A percentile compares a stretch with the other conserved stretches of the same genome.
phyloP scores from a whole-genome alignment of 2,113 vertebrate genomes.

The Microcebus jonahi region DNA sequence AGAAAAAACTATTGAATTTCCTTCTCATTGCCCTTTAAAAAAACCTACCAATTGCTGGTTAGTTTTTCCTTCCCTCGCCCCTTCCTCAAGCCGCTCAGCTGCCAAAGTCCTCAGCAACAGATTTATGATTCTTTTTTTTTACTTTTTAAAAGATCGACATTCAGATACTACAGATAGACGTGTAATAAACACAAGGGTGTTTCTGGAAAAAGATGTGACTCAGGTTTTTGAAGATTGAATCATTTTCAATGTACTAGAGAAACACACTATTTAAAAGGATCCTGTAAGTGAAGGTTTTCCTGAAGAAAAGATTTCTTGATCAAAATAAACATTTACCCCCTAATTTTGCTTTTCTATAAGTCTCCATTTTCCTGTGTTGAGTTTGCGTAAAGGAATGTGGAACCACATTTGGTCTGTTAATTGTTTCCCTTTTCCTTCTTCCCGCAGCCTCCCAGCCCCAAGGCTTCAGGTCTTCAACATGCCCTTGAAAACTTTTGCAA shows the following conservation, averaged over 20 bases:
- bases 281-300: background rate
- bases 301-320: slow-evolving; percentile 1
- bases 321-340: background rate
- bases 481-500: slow-evolving; percentile 53
- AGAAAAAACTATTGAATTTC: background rate
- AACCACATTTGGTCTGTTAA: background rate
- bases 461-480: background rate
- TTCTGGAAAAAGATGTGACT: slow-evolving; percentile 36
- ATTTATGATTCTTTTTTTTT: background rate
- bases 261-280: background rate
- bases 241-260: background rate
- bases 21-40: background rate
- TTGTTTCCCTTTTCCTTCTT: background rate
- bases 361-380: background rate
- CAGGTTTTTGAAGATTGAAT: background rate
- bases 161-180: background rate
- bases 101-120: background rate
- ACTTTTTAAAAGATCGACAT: background rate
- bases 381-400: slow-evolving; percentile 20
- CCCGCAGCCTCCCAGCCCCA: background rate
- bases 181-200: background rate
- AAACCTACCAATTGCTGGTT: background rate
- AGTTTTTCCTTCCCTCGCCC: background rate
- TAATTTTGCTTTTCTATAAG: background rate
- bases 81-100: background rate